Evolutionary conservation across 2,888 invertebrate genomes (phyloP), one percentile per base, ranked within the genome.

Genomic region (Drosophila tanythrix): DNA sequence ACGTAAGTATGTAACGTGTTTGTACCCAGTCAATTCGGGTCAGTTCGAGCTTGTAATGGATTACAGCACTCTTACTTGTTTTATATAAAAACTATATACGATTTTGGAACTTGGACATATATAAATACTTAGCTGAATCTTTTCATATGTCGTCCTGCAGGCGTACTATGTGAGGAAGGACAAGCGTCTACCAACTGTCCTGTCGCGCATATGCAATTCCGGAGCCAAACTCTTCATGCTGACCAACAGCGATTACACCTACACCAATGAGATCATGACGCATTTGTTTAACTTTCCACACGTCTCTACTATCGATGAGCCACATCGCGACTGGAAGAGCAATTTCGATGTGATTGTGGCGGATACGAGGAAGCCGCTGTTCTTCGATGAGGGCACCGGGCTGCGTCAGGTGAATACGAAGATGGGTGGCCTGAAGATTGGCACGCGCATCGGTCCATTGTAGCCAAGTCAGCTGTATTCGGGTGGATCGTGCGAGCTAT

Each of bases 341-440:
- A 99, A 98, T 93, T 99, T 99, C 94, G 99, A 99, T 94, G 98
- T 97, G 87, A 98, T 99, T 81, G 98, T 99, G 5, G 98, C 99
- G 21, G 99, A 99, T 92, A 99, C 99, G 0, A 95, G 96, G 82
- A 99, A 99, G 93, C 99, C 99, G 0, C 92, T 98, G 79, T 99
- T 99, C 94, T 99, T 99, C 92, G 97, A 97, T 27, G 99, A 99
- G 92, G 99, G 99, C 27, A 99, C 99, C 0, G 98, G 98, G 69
- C 94, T 99, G 73, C 94, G 99, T 63, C 98, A 98, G 93, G 98
- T 99, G 11, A 96, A 99, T 92, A 97, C 97, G 0, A 95, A 94
- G 79, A 98, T 99, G 0, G 99, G 99, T 0, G 97, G 97, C 1
- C 94, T 99, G 52, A 96, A 96, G 92, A 96, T 99, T 92, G 99